Evolutionary conservation across 92 coral and sea anemone species (phyloP), one percentile per base, ranked within the genome.

Genomic region (Chrysogorgia sp.): DNA sequence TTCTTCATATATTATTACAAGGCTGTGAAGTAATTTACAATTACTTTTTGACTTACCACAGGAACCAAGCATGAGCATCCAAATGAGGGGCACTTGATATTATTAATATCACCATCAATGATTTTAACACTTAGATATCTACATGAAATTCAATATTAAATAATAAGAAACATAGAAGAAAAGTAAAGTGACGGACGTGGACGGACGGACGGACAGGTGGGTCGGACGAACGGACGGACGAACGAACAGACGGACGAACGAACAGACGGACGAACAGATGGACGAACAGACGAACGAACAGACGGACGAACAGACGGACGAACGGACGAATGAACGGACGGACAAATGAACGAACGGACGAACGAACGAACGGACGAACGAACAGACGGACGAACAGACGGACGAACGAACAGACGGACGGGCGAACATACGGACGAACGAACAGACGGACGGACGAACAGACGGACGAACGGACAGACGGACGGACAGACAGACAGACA

Each of bases 71-170:
- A 82, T 67, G 89, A 87, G 71, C 99, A 96, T 33, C 76, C 86
- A 66, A 78, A 87, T 80, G 92, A 90, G 17, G 96, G 99, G 57
- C 99, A 96, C 75, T 91, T 96, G 37, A 96, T 96, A 77, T 84
- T 82, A 41, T 90, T 92, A 1, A 92, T 92, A 52, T 96, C 96
- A 15, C 99, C 99, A 58, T 96, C 99, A 58, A 43, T 85, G 86
- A 96, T 96, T 82, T 96, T 96, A 19, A 91, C 74, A 82, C 90
- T 96, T 48, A 96, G 75, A 43, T 96, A 96, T 34, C 99, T 96
- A 76, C 20, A 80, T 70, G 12, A 70, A 67, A 41, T 48, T 40
- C 4, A 28, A 20, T 12, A 0, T 1, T 30, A 48, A n/a, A 14
- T 6, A 61, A 22, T 6, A 0, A 19, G 33, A 15, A n/a, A n/a